Evolutionary conservation across 2,888 invertebrate species (phyloP).

Genomic region (Drosophila borealis): DNA sequence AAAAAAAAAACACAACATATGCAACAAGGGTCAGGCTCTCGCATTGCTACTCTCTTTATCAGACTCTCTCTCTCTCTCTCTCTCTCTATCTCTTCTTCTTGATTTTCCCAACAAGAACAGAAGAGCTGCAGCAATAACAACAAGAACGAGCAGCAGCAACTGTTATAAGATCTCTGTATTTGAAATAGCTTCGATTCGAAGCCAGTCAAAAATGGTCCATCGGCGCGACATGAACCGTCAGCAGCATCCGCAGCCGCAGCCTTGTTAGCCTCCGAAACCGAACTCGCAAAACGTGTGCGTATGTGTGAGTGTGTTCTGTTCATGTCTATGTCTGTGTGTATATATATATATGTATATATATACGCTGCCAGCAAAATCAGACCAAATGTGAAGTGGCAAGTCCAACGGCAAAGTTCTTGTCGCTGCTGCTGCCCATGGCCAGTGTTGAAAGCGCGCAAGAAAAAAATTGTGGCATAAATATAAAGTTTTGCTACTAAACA

Average conservation of each 20-base stretch:
- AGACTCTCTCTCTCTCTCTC: constrained; percentile 3
- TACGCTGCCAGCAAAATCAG: constrained; percentile 46
- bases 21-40: constrained; percentile 64
- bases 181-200: constrained; percentile 63
- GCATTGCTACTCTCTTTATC: constrained; percentile 1
- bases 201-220: constrained; percentile 85
- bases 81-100: constrained; percentile 7
- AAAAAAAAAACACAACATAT: constrained; percentile 33
- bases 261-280: constrained; percentile 46
- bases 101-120: constrained; percentile 35
- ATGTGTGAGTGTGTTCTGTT: constrained; percentile 18
- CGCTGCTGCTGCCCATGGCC: constrained; percentile 47
- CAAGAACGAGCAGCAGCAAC: constrained; percentile 20
- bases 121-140: constrained; percentile 20
- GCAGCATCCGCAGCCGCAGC: constrained; percentile 76
- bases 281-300: constrained; percentile 57
- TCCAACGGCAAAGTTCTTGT: constrained; percentile 35
- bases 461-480: constrained; percentile 12
- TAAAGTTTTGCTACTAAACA: constrained; percentile 17
- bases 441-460: constrained; percentile 40
- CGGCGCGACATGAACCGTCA: constrained; percentile 78
- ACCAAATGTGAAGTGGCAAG: constrained; percentile 52
- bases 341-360: background rate
- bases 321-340: constrained; percentile 20
- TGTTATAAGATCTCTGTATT: constrained; percentile 62